Base-by-base conservation (phyloP, 1,140 invertebrate genomes). In the Mactra quadrangularis region DNA sequence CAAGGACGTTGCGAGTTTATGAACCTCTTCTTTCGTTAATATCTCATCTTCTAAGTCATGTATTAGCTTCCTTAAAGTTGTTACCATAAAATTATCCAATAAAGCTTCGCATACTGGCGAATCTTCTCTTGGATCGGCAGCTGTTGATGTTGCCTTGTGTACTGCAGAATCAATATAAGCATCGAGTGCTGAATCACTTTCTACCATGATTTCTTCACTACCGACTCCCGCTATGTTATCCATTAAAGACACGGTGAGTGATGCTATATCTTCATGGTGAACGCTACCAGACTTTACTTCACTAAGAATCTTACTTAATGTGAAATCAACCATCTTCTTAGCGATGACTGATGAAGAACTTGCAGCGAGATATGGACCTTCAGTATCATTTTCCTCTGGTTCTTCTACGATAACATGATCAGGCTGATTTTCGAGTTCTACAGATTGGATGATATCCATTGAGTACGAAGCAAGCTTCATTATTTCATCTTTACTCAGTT, bases 241-340 rank as follows among this genome's bases (percentile, higher is more conserved):
- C 13, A 85, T 17, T 0, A 83, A 35, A 13, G 78, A 77, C n/a
- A 78, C 25, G 17, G 84, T 83, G 3, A 85, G 22, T 0, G 78
- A 47, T 2, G 79, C 81, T 25, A 85, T 33, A 64, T 85, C 84
- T 3, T 77, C 74, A n/a, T 70, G 60, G 7, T 71, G 41, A 6
- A 83, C 57, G n/a, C 33, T 59, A 0, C 79, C 84, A 13, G 33
- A 29, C 47, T 83, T 13, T 6, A 85, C 41, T 22, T 85, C 74
- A 33, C 47, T 52, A n/a, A 83, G 33, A 15, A 85, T 83, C 47
- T 78, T 82, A 11, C 47, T 27, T 9, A 85, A 57, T 6, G 84
- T 85, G 50, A 85, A 85, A 29, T 83, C 57, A 59, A 85, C 74
- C 38, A 85, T 75, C 27, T 85, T 64, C 19, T 52, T 64, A 4